A percentile compares a stretch with the other conserved stretches of the same genome.
These are phyloP conservation scores for Nowickia ferox DNA, from an alignment of 2,888 invertebrate species.

Conservation along the genomic window DNA sequence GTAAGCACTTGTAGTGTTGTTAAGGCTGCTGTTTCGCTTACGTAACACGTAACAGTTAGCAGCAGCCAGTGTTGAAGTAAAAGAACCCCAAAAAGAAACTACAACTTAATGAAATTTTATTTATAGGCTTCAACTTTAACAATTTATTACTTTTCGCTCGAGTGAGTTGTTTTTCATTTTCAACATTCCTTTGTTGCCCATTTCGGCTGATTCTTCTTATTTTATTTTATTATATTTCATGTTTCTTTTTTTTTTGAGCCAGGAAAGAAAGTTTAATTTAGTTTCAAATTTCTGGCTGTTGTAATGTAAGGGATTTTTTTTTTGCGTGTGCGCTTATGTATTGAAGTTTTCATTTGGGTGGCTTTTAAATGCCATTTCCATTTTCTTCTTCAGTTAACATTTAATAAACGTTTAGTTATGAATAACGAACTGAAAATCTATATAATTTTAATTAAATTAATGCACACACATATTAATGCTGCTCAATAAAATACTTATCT, in stretches of 20 bases:
- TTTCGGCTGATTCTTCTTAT: background rate
- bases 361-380: conserved; percentile 20
- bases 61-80: conserved; percentile 13
- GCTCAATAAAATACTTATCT: background rate
- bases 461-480: background rate
- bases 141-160: conserved; percentile 74
- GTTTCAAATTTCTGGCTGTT: conserved; percentile 28
- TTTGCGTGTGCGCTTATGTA: background rate
- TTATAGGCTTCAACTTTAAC: conserved; percentile 74
- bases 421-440: background rate
- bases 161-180: conserved; percentile 64
- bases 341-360: background rate
- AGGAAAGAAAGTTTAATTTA: conserved; percentile 1
- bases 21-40: background rate
- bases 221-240: background rate
- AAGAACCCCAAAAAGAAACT: conserved; percentile 30
- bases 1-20: background rate
- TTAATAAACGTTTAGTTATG: background rate
- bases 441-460: background rate
- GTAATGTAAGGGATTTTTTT: background rate
- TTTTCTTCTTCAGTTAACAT: conserved; percentile 9
- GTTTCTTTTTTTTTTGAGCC: no score
- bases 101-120: conserved; percentile 72
- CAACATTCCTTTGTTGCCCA: conserved; percentile 4
- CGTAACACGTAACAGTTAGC: no score